Conservation (phyloP, 2,797 vertebrate genomes). For the Cyclura pinguis region DNA sequence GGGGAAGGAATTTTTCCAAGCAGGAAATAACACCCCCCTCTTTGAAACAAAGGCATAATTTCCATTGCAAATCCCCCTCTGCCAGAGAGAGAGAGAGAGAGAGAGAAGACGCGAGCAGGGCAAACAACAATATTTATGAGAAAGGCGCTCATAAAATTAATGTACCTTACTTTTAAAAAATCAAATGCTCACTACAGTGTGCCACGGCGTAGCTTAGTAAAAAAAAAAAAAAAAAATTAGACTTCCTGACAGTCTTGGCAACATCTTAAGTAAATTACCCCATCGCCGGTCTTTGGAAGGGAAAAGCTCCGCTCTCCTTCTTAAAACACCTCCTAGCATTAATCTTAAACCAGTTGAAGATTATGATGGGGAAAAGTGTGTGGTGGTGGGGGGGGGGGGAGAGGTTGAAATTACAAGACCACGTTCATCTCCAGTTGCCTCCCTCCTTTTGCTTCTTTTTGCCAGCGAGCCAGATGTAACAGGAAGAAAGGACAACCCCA, state of each 20-base stretch:
- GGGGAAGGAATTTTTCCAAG: constrained; percentile 56
- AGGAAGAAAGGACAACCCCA: constrained; percentile 63
- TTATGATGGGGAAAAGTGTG: constrained; percentile 87
- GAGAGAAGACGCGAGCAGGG: too few relatives aligned
- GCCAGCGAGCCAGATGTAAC: constrained; percentile 78
- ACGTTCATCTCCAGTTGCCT: constrained; percentile 87
- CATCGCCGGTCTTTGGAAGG: constrained; percentile 79
- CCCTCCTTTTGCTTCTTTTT: constrained; percentile 78
- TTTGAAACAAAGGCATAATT: constrained; percentile 65
- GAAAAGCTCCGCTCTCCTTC: constrained; percentile 72
- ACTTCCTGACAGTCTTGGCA: constrained; percentile 76
- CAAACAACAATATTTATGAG: constrained; percentile 65
- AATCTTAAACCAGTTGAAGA: constrained; percentile 91
- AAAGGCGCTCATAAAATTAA: constrained; percentile 43
- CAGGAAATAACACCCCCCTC: constrained; percentile 6
- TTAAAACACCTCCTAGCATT: constrained; percentile 83
- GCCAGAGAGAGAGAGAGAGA: constrained; percentile 33
- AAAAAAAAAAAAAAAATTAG: constrained; percentile 55
- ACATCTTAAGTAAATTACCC: constrained; percentile 79
- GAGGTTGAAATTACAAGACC: constrained; percentile 79
- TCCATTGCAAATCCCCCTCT: constrained; percentile 53
- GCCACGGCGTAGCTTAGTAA: constrained; percentile 62
- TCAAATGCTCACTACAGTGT: constrained; percentile 60
- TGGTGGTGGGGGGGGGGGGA: neutral
- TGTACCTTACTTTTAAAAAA: constrained; percentile 54